phyloP scores from a whole-genome alignment of 2,888 invertebrate genomes.

The Cantharis nigra region DNA sequence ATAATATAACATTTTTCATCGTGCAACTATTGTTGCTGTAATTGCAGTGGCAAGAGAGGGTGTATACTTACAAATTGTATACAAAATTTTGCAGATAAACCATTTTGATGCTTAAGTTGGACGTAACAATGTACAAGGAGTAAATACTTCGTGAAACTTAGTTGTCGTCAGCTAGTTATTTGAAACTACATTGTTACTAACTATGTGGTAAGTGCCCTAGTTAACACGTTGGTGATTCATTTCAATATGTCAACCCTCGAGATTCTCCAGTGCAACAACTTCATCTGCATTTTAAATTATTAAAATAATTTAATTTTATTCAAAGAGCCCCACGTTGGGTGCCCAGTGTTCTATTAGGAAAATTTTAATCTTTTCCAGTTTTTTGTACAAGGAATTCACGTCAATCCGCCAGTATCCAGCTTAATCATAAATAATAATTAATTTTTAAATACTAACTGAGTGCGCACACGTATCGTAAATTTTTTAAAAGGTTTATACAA shows the following conservation, averaged over 20 bases:
- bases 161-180: neutral
- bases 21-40: too few species aligned
- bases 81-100: neutral
- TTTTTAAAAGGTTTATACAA: neutral
- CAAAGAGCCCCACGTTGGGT: too few species aligned
- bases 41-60: too few species aligned
- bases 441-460: neutral
- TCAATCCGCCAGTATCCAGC: neutral
- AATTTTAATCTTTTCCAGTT: too few species aligned
- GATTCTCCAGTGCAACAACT: neutral
- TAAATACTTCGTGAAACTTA: neutral
- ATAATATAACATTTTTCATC: too few species aligned
- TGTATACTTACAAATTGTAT: too few species aligned
- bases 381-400: too few species aligned
- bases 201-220: neutral
- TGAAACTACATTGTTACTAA: neutral
- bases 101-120: neutral
- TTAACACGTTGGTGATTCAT: neutral
- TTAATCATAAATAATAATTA: neutral
- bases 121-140: neutral
- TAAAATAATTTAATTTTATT: too few species aligned
- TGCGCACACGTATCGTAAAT: neutral
- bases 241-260: neutral
- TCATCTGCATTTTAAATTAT: neutral
- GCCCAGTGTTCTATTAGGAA: too few species aligned